A percentile compares a stretch with the other conserved stretches of the same genome.
These are phyloP conservation scores for Varanus salvator DNA, from an alignment of 2,113 vertebrate species.

Conservation along the genomic window DNA sequence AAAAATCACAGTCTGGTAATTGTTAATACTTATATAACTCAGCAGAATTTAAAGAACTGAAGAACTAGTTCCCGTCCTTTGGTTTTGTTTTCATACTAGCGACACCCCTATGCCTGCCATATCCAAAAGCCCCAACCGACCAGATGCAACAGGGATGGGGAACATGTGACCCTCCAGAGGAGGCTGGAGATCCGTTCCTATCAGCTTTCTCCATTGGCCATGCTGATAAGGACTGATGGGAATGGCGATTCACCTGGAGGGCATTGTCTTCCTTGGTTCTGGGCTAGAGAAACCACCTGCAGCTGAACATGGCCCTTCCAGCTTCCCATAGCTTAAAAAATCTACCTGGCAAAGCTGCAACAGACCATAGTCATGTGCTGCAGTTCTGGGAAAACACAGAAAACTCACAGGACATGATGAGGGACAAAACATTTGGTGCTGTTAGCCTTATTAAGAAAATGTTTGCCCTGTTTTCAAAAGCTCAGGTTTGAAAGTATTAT, in stretches of 20 bases:
- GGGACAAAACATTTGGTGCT: background rate
- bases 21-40: background rate
- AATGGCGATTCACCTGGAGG: too few relatives aligned
- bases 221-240: too few relatives aligned
- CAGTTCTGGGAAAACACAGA: background rate
- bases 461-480: background rate
- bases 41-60: background rate
- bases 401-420: background rate
- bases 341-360: background rate
- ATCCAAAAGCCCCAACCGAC: background rate
- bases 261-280: background rate
- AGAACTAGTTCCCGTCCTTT: background rate
- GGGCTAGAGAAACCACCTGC: too few relatives aligned
- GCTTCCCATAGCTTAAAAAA: background rate
- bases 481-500: background rate
- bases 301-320: background rate
- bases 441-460: background rate
- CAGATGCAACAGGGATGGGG: too few relatives aligned
- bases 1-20: background rate
- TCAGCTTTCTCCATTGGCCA: too few relatives aligned
- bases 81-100: background rate
- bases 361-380: background rate
- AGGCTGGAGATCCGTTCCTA: too few relatives aligned
- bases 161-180: too few relatives aligned
- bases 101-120: background rate